Evolutionary conservation across 2,113 vertebrate genomes (phyloP).

Genomic region (Gracilinanus agilis): DNA sequence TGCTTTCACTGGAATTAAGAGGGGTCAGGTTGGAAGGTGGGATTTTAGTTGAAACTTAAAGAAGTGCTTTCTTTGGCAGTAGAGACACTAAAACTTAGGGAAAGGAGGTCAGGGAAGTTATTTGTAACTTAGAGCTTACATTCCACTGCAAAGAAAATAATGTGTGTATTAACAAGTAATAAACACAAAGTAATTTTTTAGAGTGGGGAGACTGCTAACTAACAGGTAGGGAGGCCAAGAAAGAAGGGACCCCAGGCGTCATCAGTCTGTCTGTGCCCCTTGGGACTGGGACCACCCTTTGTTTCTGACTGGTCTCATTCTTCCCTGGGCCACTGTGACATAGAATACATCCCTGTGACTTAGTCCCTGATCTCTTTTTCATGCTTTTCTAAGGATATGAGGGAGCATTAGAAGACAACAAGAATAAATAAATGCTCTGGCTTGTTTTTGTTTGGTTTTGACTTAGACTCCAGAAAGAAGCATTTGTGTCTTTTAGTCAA

Average conservation of each 20-base stretch:
- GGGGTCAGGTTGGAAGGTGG: too few relatives aligned
- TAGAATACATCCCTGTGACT: background rate
- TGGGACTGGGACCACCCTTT: too few relatives aligned
- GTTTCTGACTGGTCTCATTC: background rate
- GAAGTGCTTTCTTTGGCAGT: too few relatives aligned
- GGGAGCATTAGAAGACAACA: background rate
- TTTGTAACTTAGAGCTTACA: background rate
- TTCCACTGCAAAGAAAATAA: background rate
- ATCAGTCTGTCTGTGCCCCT: background rate
- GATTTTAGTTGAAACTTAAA: too few relatives aligned
- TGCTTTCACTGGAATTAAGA: too few relatives aligned
- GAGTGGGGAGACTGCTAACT: background rate
- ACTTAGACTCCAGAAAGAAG: background rate
- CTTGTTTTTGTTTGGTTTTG: background rate
- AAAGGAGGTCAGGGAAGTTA: too few relatives aligned
- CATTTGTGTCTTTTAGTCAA: too few relatives aligned
- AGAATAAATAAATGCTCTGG: too few relatives aligned
- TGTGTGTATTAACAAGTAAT: background rate
- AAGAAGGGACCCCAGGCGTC: background rate
- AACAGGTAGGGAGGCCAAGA: background rate
- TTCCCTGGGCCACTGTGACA: background rate
- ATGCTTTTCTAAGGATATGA: background rate
- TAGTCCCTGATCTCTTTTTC: background rate
- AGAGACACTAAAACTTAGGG: too few relatives aligned
- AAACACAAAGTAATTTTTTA: background rate